These are phyloP conservation scores for Cynopterus sphinx DNA, from an alignment of 2,797 vertebrate species.

Conservation along the genomic window DNA sequence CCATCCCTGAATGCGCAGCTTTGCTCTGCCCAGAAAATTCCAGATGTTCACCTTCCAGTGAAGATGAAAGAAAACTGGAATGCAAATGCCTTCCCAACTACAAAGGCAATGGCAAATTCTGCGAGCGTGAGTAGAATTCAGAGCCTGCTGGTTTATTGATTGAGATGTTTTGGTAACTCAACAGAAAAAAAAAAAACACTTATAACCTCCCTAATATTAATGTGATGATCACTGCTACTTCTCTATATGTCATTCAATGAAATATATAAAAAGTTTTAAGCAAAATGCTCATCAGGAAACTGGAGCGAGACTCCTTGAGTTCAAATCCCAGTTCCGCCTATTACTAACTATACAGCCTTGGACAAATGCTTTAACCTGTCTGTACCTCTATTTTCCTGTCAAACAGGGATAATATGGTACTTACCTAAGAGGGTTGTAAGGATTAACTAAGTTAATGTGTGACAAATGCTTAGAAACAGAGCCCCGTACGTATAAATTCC, in stretches of 20 bases:
- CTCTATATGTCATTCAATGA: background rate
- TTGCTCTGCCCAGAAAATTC: conserved; percentile 88
- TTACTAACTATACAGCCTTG: background rate
- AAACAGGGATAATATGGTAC: background rate
- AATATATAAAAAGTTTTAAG: background rate
- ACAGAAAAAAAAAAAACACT: background rate
- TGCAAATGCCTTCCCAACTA: conserved; percentile 91
- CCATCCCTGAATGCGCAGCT: conserved; percentile 86
- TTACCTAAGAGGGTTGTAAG: background rate
- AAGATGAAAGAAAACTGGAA: conserved; percentile 80
- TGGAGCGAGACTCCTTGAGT: background rate
- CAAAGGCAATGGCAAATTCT: conserved; percentile 80
- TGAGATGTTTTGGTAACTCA: background rate
- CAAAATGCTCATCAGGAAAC: background rate
- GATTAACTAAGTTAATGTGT: background rate
- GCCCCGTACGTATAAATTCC: background rate
- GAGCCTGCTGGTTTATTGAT: background rate
- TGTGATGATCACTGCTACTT: background rate
- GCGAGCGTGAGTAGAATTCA: conserved; percentile 88
- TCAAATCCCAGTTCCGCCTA: background rate
- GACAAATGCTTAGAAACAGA: background rate
- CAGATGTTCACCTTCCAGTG: conserved; percentile 86
- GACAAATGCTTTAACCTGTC: background rate
- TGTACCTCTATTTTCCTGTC: background rate
- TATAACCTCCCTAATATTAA: background rate